Percentiles rank a stretch among this genome's conserved stretches.
Conservation (phyloP, 1,140 invertebrate genomes). For the Anastatus disparis region DNA sequence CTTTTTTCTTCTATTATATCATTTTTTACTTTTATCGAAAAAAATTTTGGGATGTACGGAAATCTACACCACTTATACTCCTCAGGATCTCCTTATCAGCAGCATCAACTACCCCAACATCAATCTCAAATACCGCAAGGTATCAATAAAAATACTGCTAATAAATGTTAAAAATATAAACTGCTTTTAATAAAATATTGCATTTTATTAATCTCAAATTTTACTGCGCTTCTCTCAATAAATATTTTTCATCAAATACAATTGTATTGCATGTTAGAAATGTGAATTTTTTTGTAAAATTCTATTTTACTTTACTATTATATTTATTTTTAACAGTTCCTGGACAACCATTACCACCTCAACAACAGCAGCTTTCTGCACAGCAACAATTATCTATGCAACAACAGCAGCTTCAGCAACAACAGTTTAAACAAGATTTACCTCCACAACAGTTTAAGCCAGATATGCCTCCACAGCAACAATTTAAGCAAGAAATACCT, state of each 20-base stretch:
- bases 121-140: slow-evolving; percentile 40
- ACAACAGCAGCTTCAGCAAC: slow-evolving; percentile 44
- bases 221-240: not conserved
- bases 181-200: not conserved
- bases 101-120: slow-evolving; percentile 38
- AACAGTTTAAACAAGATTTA: no score
- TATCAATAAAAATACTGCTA: slow-evolving; percentile 14
- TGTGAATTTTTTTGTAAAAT: not conserved
- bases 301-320: not conserved
- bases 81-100: slow-evolving; percentile 41
- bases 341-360: slow-evolving; percentile 38
- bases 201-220: not conserved
- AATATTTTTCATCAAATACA: not conserved
- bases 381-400: slow-evolving; percentile 43
- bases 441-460: no score
- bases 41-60: no score
- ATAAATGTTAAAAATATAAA: not conserved
- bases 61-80: slow-evolving; percentile 21
- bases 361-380: slow-evolving; percentile 43
- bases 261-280: not conserved
- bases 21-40: no score
- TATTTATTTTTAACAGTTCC: slow-evolving; percentile 5
- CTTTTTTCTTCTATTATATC: not conserved
- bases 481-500: no score
- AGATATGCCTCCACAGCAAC: slow-evolving; percentile 47